Percentiles rank a stretch among this genome's conserved stretches.
These are phyloP conservation scores for Chitala chitala DNA, from an alignment of 2,113 vertebrate species.

Conservation along the genomic window DNA sequence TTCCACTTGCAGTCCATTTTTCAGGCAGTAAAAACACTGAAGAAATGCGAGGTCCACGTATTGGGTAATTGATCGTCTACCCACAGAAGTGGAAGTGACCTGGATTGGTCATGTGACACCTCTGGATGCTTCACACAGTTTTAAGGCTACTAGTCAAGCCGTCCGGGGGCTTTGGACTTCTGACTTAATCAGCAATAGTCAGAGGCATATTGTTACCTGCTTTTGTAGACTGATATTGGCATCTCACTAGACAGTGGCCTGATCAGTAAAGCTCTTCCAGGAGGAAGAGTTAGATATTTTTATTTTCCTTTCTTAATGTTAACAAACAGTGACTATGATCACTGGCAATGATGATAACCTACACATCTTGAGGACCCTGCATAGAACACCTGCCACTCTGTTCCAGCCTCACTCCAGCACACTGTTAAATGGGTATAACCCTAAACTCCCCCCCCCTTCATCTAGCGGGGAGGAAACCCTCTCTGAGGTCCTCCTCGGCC, in stretches of 20 bases:
- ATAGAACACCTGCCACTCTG: neutral
- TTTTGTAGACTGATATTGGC: neutral
- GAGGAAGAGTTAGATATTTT: neutral
- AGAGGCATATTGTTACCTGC: neutral
- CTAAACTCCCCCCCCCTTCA: neutral
- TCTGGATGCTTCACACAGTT: no score
- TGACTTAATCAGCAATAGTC: neutral
- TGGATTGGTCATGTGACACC: no score
- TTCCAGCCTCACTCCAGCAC: no score
- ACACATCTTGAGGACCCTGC: neutral
- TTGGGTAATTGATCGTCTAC: neutral
- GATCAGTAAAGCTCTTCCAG: neutral
- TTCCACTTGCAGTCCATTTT: neutral
- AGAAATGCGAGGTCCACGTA: neutral
- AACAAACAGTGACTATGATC: neutral
- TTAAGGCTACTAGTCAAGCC: no score
- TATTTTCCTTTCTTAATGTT: slow-evolving; percentile 2
- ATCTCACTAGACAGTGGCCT: neutral
- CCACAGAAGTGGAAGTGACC: neutral
- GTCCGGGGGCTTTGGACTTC: no score
- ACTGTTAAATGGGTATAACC: no score
- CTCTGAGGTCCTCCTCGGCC: slow-evolving; percentile 85
- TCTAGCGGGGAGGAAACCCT: slow-evolving; percentile 82
- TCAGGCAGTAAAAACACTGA: neutral
- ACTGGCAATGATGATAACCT: neutral